Base-by-base conservation (phyloP, 2,113 vertebrate genomes). In the Pteropus alecto region DNA sequence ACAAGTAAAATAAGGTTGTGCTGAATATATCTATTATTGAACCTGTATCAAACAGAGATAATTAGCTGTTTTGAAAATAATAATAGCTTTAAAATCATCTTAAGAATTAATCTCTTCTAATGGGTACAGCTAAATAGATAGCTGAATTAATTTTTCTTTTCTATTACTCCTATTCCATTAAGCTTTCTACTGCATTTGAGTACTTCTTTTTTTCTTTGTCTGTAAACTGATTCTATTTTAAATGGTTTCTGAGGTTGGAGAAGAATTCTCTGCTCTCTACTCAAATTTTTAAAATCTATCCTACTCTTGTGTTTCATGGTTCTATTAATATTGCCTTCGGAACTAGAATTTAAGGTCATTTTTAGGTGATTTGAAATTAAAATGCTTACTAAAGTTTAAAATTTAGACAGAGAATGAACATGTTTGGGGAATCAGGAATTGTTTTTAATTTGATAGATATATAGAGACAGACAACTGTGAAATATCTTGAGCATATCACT, bases 11-110 rank as follows among this genome's bases (percentile, higher is more conserved):
- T 86, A 89, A 73, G 11, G 12, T 60, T 77, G 2, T 82, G 9
- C 30, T 61, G 0, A 76, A 60, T 35, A 79, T 78, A 51, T 51
- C 24, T 87, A 26, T 90, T 87, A 81, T 79, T 92, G 92, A 83
- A 73, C 2, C 7, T 83, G 21, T 38, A 51, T 68, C 43, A 87
- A 54, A 21, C 41, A 87, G 63, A 10, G 38, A 87, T 95, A 86
- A 94, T 89, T 48, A 93, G 12, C 38, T 60, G 8, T 93, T 96
- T 82, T 67, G 51, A 83, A 95, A 78, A 21, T 61, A 92, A 79
- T 65, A 54, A 56, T 48, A 85, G 63, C n/a, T 78, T 5, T n/a
- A 71, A 95, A 97, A 93, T 92, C 30, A 0, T 71, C 54, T 91
- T 82, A 91, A 77, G 38, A 87, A 82, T 94, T 73, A 51, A 78